phyloP scores from a whole-genome alignment of 92 coral and sea anemone genomes.

The Parazoanthus darwini region DNA sequence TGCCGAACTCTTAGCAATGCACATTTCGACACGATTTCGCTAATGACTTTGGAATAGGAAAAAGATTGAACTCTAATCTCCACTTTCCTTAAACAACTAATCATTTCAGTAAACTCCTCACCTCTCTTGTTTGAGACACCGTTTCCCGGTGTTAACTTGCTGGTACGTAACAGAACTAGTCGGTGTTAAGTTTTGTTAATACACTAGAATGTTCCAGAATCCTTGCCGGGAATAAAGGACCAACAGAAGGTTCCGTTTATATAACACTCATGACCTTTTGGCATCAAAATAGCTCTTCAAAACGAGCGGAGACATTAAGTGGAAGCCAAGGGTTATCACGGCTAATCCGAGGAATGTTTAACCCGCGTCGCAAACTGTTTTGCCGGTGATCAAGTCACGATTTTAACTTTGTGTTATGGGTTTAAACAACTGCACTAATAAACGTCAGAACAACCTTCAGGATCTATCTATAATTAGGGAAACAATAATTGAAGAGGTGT shows the following conservation, averaged over 20 bases:
- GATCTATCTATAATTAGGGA: background rate
- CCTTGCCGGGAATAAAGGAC: background rate
- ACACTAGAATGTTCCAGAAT: constrained; percentile 13
- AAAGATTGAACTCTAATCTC: background rate
- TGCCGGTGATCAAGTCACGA: background rate
- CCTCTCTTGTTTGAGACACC: background rate
- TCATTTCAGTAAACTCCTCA: background rate
- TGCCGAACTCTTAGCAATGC: background rate
- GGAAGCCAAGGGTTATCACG: constrained; percentile 2
- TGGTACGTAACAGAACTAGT: background rate
- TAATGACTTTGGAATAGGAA: background rate
- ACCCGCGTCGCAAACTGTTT: background rate
- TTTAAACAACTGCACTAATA: background rate
- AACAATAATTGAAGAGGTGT: background rate
- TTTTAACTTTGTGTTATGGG: background rate
- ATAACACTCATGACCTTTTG: constrained; percentile 21
- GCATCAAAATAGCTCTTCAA: background rate
- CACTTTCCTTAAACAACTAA: constrained; percentile 2
- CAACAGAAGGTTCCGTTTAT: background rate
- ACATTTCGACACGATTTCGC: background rate
- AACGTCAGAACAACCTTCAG: background rate
- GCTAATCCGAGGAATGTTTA: constrained; percentile 1
- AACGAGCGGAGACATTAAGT: background rate
- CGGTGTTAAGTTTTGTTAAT: background rate
- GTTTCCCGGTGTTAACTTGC: background rate